Conservation (phyloP, 2,888 invertebrate species). For the Eremobia ochroleuca region DNA sequence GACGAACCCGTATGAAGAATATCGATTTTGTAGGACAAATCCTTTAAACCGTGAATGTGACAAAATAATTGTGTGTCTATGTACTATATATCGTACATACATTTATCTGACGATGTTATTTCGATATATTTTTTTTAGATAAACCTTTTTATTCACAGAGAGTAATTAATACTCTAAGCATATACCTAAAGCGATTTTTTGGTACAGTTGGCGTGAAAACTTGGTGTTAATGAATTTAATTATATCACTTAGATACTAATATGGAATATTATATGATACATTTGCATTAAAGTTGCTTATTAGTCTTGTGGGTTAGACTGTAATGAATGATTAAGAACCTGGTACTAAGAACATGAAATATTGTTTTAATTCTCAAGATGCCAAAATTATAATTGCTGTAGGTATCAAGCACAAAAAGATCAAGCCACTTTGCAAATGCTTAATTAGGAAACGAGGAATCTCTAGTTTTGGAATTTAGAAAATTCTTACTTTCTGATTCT, state of each 20-base stretch:
- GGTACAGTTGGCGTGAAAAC: neutral
- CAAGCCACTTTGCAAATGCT: neutral
- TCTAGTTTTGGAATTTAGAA: neutral
- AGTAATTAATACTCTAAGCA: neutral
- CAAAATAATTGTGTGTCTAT: constrained; percentile 9
- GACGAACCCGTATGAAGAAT: neutral
- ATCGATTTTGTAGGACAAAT: constrained; percentile 5
- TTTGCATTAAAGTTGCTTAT: neutral
- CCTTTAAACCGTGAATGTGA: neutral
- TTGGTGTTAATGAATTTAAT: neutral
- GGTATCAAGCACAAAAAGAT: neutral
- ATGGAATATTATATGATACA: neutral
- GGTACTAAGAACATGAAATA: neutral
- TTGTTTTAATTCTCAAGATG: neutral
- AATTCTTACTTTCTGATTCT: neutral
- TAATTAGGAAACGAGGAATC: neutral
- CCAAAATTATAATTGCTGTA: neutral
- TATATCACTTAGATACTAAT: neutral
- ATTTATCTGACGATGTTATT: constrained; percentile 17
- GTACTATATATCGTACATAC: neutral
- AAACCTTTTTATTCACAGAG: neutral
- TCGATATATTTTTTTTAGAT: neutral
- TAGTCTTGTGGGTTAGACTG: neutral
- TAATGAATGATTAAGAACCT: neutral
- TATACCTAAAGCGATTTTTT: neutral